These are phyloP conservation scores for Pammene fasciana DNA, from an alignment of 2,888 invertebrate species.

Conservation along the genomic window DNA sequence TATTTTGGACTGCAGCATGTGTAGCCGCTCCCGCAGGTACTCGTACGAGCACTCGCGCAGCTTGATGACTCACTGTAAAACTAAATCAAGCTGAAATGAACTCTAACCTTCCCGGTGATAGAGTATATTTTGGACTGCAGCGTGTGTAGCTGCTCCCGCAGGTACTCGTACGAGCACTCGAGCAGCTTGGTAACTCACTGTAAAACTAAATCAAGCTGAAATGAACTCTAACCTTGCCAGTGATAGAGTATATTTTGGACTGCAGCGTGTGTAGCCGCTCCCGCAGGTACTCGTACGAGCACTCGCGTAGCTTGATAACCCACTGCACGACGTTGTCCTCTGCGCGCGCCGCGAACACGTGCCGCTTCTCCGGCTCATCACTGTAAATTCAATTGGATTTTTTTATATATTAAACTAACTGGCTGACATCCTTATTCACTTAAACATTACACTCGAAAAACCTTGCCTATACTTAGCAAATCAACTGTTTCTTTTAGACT, in stretches of 20 bases:
- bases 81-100: neutral
- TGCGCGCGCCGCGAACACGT: conserved; percentile 87
- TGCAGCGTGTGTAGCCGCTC: conserved; percentile 85
- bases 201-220: neutral
- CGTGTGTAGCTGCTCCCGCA: conserved; percentile 85
- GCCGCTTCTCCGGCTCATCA: conserved; percentile 86
- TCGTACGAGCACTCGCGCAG: no score
- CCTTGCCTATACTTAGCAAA: no score
- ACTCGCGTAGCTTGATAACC: conserved; percentile 86
- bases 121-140: conserved; percentile 87
- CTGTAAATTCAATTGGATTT: conserved; percentile 49
- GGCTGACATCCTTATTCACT: no score
- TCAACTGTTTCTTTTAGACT: no score
- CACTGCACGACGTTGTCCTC: conserved; percentile 88
- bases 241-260: conserved; percentile 86
- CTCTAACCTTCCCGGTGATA: conserved; percentile 85
- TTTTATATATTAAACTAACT: no score
- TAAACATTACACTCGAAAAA: no score
- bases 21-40: conserved; percentile 83
- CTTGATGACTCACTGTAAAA: neutral
- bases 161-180: conserved; percentile 53
- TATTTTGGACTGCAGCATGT: conserved; percentile 86
- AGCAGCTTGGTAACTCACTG: no score
- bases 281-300: conserved; percentile 89
- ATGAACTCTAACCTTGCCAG: conserved; percentile 82